A percentile compares a stretch with the other conserved stretches of the same genome.
phyloP scores from a whole-genome alignment of 1,140 invertebrate species.

The Hyles vespertilio region DNA sequence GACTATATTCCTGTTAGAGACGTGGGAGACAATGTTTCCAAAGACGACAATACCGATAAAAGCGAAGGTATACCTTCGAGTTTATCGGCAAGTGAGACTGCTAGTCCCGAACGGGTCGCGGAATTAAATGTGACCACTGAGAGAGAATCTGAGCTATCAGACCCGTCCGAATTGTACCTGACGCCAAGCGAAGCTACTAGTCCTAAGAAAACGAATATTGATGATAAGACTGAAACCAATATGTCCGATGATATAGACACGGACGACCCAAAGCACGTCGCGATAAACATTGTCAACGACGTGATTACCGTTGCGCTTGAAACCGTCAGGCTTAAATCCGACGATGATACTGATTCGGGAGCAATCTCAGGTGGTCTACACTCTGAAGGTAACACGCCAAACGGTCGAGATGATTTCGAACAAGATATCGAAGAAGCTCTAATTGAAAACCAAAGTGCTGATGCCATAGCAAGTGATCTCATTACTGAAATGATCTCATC shows the following conservation, averaged over 20 bases:
- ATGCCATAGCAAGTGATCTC: constrained; percentile 50
- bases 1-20: constrained; percentile 74
- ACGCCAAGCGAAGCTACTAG: constrained; percentile 77
- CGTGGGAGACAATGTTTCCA: constrained; percentile 57
- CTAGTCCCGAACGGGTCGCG: constrained; percentile 65
- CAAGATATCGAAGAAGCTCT: constrained; percentile 60
- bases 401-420: constrained; percentile 66
- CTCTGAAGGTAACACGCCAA: constrained; percentile 68
- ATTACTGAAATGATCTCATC: constrained; percentile 49
- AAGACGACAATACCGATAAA: constrained; percentile 68
- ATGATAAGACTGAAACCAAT: constrained; percentile 60
- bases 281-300: constrained; percentile 69
- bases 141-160: constrained; percentile 71
- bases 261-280: constrained; percentile 73
- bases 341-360: constrained; percentile 64
- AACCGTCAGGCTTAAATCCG: constrained; percentile 61
- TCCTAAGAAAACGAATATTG: constrained; percentile 52
- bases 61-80: constrained; percentile 71
- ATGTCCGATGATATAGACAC: constrained; percentile 72
- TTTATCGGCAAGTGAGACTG: constrained; percentile 68
- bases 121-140: constrained; percentile 55
- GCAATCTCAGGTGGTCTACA: constrained; percentile 61
- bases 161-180: constrained; percentile 78
- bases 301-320: constrained; percentile 72
- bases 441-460: constrained; percentile 50